phyloP scores from a whole-genome alignment of 2,888 invertebrate species.

The Bugulina stolonifera region DNA sequence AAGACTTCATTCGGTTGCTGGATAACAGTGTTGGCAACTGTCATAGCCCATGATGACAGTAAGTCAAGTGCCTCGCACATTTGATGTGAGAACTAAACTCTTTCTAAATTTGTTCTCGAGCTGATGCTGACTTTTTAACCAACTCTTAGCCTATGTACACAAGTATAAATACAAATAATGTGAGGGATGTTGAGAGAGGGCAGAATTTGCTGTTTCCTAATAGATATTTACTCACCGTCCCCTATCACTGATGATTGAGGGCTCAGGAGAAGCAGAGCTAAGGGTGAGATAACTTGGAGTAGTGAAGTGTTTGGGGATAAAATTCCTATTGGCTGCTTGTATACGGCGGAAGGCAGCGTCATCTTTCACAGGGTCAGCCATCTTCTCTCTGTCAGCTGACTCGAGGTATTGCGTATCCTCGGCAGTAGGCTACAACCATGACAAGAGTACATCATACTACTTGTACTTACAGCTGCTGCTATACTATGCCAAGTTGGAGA shows the following conservation, averaged over 20 bases:
- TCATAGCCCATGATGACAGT: no score
- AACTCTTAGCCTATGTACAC: background rate
- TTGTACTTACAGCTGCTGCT: no score
- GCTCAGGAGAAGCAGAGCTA: background rate
- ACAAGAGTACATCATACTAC: no score
- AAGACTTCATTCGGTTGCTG: no score
- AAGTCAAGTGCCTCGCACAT: no score
- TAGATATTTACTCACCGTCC: conserved; percentile 1
- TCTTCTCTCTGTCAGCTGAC: background rate
- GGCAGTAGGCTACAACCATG: background rate
- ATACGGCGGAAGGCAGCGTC: background rate
- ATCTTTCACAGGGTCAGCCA: conserved; percentile 6
- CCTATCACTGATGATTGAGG: conserved; percentile 12
- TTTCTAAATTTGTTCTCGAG: no score
- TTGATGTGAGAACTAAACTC: no score
- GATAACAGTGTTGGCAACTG: no score
- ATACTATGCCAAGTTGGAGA: no score
- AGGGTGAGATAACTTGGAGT: background rate
- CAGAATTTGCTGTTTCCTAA: background rate
- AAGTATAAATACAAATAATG: no score
- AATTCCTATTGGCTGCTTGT: background rate
- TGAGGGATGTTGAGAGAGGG: background rate
- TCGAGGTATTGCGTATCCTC: background rate
- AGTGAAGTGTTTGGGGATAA: conserved; percentile 11
- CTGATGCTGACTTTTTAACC: background rate